A percentile compares a stretch with the other conserved stretches of the same genome.
phyloP scores from a whole-genome alignment of 2,797 vertebrate species.

The Chaenodraco wilsoni region DNA sequence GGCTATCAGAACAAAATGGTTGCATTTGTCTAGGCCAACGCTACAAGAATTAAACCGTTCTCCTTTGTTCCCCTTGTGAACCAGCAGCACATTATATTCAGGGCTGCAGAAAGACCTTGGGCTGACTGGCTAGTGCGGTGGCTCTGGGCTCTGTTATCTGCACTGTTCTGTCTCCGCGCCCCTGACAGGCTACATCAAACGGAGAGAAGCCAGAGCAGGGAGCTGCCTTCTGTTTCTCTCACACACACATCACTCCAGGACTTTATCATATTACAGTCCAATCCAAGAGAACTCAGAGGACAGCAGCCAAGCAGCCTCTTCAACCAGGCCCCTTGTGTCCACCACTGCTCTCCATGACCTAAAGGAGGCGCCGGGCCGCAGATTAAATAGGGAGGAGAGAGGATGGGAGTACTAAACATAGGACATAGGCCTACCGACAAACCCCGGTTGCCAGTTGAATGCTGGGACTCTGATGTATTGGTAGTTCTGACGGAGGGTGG shows the following conservation, averaged over 20 bases:
- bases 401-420: constrained; percentile 52
- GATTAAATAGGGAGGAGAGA: constrained; percentile 38
- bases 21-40: constrained; percentile 67
- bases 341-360: constrained; percentile 56
- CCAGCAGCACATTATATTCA: constrained; percentile 71
- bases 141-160: constrained; percentile 71
- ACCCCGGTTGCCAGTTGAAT: constrained; percentile 58
- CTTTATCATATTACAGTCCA: constrained; percentile 76
- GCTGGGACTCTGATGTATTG: constrained; percentile 74
- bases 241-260: constrained; percentile 68
- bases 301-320: constrained; percentile 44
- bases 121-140: constrained; percentile 42
- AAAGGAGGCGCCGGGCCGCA: constrained; percentile 58
- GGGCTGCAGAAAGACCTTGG: constrained; percentile 76
- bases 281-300: constrained; percentile 58
- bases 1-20: constrained; percentile 74
- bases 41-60: constrained; percentile 71
- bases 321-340: constrained; percentile 48
- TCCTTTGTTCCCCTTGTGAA: constrained; percentile 71
- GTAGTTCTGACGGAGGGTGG: constrained; percentile 52
- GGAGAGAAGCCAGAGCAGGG: constrained; percentile 78
- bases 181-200: constrained; percentile 76
- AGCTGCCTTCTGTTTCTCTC: constrained; percentile 75
- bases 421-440: constrained; percentile 58
- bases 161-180: constrained; percentile 71